Conservation (phyloP, 2,888 invertebrate genomes). For the Esperia sulphurella region DNA sequence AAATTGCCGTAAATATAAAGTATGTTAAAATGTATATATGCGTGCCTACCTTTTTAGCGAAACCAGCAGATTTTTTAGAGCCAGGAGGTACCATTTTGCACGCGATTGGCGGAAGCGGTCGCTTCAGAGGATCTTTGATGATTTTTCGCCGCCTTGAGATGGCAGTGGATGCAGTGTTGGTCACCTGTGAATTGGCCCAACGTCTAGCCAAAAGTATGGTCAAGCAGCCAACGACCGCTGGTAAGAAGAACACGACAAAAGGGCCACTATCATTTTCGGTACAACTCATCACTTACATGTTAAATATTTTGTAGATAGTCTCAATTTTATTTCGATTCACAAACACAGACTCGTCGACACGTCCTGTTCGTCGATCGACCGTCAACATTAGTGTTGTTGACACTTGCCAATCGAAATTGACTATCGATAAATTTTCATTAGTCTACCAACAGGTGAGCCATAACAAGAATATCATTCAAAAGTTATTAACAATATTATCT, state of each 20-base stretch:
- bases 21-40: no score
- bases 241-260: slow-evolving; percentile 77
- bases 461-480: no score
- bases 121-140: slow-evolving; percentile 72
- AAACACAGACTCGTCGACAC: not conserved
- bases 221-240: slow-evolving; percentile 74
- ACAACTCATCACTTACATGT: slow-evolving; percentile 80
- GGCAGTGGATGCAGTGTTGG: slow-evolving; percentile 65
- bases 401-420: no score
- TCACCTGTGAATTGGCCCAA: slow-evolving; percentile 70
- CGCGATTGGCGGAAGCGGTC: slow-evolving; percentile 60
- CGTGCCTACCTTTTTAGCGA: slow-evolving; percentile 62
- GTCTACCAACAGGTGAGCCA: no score
- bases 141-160: slow-evolving; percentile 73
- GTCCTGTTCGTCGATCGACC: not conserved
- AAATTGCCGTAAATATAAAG: no score
- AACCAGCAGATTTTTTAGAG: slow-evolving; percentile 56
- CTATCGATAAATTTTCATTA: no score
- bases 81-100: slow-evolving; percentile 69
- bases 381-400: no score
- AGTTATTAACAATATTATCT: no score
- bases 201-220: slow-evolving; percentile 73
- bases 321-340: slow-evolving; percentile 46
- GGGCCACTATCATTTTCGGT: slow-evolving; percentile 78
- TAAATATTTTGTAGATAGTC: slow-evolving; percentile 60